Evolutionary conservation across 2,888 invertebrate species (phyloP).

Genomic region (Microdon myrmicae): DNA sequence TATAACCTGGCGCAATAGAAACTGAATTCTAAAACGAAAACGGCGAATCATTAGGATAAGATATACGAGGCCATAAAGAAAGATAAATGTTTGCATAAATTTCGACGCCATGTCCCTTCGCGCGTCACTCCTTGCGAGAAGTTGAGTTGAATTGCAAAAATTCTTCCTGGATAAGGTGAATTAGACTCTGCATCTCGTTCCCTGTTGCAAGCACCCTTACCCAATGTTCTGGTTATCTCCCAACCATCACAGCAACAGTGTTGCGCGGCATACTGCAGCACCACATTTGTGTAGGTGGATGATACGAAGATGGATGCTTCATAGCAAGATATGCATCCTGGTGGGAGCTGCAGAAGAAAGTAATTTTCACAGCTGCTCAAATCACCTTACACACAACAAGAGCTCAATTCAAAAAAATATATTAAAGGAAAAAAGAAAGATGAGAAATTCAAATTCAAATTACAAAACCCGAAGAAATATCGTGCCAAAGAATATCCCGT

Average conservation of each 20-base stretch:
- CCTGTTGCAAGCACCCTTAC: conserved; percentile 4
- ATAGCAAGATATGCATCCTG: conserved; percentile 33
- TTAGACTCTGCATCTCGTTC: conserved; percentile 28
- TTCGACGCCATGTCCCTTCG: conserved; percentile 36
- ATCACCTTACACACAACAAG: conserved; percentile 31
- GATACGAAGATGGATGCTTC: conserved; percentile 10
- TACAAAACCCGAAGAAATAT: conserved; percentile 33
- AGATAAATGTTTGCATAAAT: conserved; percentile 56
- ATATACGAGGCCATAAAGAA: conserved; percentile 55
- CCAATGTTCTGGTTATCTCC: conserved; percentile 37
- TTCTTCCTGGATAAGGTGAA: conserved; percentile 39
- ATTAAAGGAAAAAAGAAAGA: conserved; percentile 1
- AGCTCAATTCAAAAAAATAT: too few relatives aligned
- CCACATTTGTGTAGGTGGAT: conserved; percentile 3
- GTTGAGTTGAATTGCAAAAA: conserved; percentile 42
- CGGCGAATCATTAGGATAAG: conserved; percentile 55
- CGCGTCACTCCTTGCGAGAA: conserved; percentile 19
- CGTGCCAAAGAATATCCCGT: conserved; percentile 18
- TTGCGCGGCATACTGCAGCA: conserved; percentile 10
- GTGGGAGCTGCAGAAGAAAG: conserved; percentile 28
- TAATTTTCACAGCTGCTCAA: conserved; percentile 40
- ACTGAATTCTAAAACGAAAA: conserved; percentile 50
- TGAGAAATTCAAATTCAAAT: conserved; percentile 28
- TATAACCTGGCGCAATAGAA: conserved; percentile 39
- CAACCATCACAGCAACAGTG: conserved; percentile 31